Percentiles rank a stretch among this genome's conserved stretches.
These are phyloP conservation scores for Zoanthus sociatus DNA, from an alignment of 92 coral and sea anemone species.

Conservation along the genomic window DNA sequence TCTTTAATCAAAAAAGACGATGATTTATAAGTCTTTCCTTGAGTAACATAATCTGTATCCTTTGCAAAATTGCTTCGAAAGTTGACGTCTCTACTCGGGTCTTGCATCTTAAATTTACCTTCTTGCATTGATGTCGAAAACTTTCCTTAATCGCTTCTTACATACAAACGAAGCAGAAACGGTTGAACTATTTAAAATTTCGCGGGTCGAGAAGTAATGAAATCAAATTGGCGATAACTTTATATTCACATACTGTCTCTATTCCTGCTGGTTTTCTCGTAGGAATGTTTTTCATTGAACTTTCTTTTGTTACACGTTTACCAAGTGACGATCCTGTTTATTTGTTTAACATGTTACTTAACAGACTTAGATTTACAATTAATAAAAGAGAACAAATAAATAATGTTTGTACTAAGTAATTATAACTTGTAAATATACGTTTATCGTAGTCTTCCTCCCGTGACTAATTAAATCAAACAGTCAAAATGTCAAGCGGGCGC, in stretches of 20 bases:
- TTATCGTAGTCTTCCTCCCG: not conserved
- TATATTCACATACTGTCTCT: not conserved
- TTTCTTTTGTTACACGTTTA: not conserved
- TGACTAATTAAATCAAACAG: not conserved
- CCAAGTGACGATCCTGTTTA: not conserved
- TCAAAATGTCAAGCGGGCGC: too few species aligned
- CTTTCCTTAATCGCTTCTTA: not conserved
- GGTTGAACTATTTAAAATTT: conserved; percentile 29
- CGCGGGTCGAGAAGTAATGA: conserved; percentile 15
- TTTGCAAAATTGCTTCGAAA: not conserved
- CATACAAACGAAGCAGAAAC: not conserved
- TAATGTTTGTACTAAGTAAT: not conserved
- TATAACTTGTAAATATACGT: not conserved
- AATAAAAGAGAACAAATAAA: not conserved
- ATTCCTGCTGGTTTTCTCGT: not conserved
- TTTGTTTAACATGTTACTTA: not conserved
- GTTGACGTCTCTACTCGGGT: not conserved
- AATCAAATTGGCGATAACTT: conserved; percentile 8
- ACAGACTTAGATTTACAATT: not conserved
- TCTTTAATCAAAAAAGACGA: conserved; percentile 37
- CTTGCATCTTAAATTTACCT: not conserved
- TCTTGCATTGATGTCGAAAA: not conserved
- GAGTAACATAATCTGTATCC: not conserved
- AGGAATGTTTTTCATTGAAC: conserved; percentile 10
- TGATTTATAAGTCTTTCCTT: not conserved